Evolutionary conservation across 2,797 vertebrate species (phyloP), one percentile per base, ranked within the genome.

Genomic region (Sylvia borin): DNA sequence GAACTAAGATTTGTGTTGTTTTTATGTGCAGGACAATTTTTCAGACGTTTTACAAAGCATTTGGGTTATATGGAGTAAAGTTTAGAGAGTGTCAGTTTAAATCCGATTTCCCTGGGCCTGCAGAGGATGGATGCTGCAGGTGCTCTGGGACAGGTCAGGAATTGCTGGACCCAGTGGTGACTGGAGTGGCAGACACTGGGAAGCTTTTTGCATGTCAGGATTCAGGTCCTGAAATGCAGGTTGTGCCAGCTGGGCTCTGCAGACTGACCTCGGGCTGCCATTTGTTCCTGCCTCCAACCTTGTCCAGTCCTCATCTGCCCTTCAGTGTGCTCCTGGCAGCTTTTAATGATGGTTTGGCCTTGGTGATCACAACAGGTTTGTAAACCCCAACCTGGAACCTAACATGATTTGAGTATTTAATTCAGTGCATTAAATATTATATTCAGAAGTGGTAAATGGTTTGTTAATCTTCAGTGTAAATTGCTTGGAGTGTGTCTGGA

Each of bases 261-360:
- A 47, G 10, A 6, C 5, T 7, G 31, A 47, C 54, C 43, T 55
- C n/a, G 61, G 68, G 19, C 65, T n/a, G n/a, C 32, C 2, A 1
- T 7, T 57, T 24, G 16, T 19, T 76, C 47, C 25, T 26, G 25
- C 48, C 42, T 54, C 18, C 18, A 1, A 21, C 1, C 0, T 0
- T 19, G 25, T 34, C 24, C 13, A 16, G 51, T 53, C 54, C 71
- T 67, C 4, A 36, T 17, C 19, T 14, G 26, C 19, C 47, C 34
- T 78, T 50, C 14, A 11, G 2, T 13, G 4, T 34, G 72, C 18
- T 61, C 16, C 3, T 16, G 43, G 84, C 67, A 94, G 64, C 27
- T 64, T 89, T 75, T 36, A 34, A 29, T 51, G 24, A 13, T 62
- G 40, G 19, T 62, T 50, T 78, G 14, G 70, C 40, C 47, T 62